A percentile compares a stretch with the other conserved stretches of the same genome.
phyloP scores from a whole-genome alignment of 2,797 vertebrate genomes.

The Halcyon badia region DNA sequence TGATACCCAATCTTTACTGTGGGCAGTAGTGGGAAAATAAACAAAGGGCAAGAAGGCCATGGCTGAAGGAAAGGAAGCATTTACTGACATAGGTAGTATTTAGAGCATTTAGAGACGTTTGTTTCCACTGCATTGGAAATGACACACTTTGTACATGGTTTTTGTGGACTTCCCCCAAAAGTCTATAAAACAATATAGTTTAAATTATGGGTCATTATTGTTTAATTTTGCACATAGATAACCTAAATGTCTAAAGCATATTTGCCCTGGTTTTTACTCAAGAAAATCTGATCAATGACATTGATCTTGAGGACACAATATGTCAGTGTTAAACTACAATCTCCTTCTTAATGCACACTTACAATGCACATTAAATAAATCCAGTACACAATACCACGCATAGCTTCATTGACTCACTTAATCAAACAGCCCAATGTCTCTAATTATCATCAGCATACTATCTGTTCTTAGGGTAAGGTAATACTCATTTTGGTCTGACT shows the following conservation, averaged over 20 bases:
- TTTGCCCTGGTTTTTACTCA: not conserved
- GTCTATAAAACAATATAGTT: not conserved
- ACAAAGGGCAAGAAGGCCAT: not conserved
- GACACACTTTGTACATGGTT: not conserved
- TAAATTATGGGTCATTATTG: slow-evolving; percentile 9
- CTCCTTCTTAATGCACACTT: slow-evolving; percentile 22
- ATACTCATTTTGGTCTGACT: not conserved
- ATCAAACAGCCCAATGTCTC: slow-evolving; percentile 17
- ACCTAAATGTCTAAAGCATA: not conserved
- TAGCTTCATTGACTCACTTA: not conserved
- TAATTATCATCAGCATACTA: not conserved
- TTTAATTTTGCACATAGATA: slow-evolving; percentile 41
- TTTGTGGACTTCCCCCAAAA: not conserved
- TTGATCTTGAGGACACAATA: slow-evolving; percentile 49
- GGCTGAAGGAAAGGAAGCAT: not conserved
- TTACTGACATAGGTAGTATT: not conserved
- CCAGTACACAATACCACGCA: not conserved
- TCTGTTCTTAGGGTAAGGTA: not conserved
- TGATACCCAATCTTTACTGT: not conserved
- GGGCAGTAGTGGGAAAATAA: not conserved
- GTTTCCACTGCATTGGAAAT: slow-evolving; percentile 6
- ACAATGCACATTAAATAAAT: slow-evolving; percentile 15
- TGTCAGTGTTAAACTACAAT: slow-evolving; percentile 23
- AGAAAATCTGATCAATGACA: slow-evolving; percentile 38
- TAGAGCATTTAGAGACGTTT: not conserved